These are phyloP conservation scores for Blastobasis lacticolella DNA, from an alignment of 2,888 invertebrate genomes.

Conservation along the genomic window DNA sequence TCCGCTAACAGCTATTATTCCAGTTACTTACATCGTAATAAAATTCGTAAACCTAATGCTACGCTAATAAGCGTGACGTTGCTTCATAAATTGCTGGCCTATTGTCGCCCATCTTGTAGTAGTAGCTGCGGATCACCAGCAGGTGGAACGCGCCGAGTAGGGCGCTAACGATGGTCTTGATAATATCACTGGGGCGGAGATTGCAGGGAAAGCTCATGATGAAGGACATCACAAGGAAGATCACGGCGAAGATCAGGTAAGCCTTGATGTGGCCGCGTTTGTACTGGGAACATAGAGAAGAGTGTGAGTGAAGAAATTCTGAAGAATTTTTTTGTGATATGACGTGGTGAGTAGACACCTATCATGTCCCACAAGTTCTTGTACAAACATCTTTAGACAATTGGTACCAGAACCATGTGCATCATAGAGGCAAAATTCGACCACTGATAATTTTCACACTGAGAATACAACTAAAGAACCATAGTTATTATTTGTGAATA, in stretches of 20 bases:
- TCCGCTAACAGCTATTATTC: no score
- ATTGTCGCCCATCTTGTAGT: constrained; percentile 13
- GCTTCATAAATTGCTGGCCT: constrained; percentile 10
- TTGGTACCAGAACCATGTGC: no score
- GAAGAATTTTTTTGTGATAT: background rate
- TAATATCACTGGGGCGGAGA: background rate
- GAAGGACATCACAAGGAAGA: constrained; percentile 13
- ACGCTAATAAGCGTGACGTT: no score
- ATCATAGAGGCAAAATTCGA: no score
- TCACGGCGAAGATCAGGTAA: constrained; percentile 16
- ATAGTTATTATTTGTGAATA: no score
- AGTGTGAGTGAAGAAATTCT: background rate
- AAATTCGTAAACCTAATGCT: no score
- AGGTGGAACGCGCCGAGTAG: constrained; percentile 14
- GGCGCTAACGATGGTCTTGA: constrained; percentile 1
- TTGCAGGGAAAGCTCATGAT: background rate
- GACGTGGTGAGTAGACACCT: background rate
- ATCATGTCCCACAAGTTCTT: background rate
- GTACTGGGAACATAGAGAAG: constrained; percentile 11
- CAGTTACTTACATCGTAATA: no score
- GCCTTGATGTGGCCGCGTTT: constrained; percentile 20
- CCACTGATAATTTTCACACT: no score
- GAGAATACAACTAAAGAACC: no score
- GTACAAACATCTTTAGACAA: no score
- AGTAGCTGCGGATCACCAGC: constrained; percentile 18